Conservation (phyloP, 2,888 invertebrate species). For the Parapristionchus giblindavisi region DNA sequence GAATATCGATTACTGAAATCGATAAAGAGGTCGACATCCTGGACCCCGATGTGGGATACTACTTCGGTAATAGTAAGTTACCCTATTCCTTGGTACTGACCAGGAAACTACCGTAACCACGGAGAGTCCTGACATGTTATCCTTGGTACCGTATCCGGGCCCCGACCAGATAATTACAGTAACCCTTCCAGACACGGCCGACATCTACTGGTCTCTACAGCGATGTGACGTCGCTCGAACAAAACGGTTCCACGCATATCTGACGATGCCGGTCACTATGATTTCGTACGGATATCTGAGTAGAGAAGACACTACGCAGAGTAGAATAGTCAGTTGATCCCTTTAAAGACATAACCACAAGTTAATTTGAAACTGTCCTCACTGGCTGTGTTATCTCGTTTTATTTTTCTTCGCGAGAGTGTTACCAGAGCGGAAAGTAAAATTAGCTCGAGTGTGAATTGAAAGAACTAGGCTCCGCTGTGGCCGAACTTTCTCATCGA, state of each 20-base stretch:
- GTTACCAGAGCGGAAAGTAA: too few relatives aligned
- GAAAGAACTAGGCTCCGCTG: too few relatives aligned
- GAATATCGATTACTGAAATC: neutral
- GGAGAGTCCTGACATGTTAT: neutral
- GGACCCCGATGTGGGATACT: conserved; percentile 15
- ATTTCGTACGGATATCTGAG: conserved; percentile 23
- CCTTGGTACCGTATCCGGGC: too few relatives aligned
- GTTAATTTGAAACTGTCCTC: too few relatives aligned
- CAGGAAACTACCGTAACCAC: neutral
- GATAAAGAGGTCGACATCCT: conserved; percentile 9
- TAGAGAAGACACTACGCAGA: neutral
- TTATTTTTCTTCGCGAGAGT: too few relatives aligned
- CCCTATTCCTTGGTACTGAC: neutral
- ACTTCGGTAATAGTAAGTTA: conserved; percentile 1
- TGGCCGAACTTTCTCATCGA: too few relatives aligned
- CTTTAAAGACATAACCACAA: too few relatives aligned
- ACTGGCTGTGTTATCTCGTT: too few relatives aligned
- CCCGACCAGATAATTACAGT: neutral
- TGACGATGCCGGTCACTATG: conserved; percentile 1
- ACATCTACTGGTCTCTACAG: conserved; percentile 27
- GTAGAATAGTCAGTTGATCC: neutral
- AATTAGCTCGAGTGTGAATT: too few relatives aligned
- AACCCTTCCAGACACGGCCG: conserved; percentile 21
- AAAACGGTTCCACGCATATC: neutral
- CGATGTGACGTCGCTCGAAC: neutral